A percentile compares a stretch with the other conserved stretches of the same genome.
These are phyloP conservation scores for Metallyticus violacea DNA, from an alignment of 2,888 invertebrate genomes.

Conservation along the genomic window DNA sequence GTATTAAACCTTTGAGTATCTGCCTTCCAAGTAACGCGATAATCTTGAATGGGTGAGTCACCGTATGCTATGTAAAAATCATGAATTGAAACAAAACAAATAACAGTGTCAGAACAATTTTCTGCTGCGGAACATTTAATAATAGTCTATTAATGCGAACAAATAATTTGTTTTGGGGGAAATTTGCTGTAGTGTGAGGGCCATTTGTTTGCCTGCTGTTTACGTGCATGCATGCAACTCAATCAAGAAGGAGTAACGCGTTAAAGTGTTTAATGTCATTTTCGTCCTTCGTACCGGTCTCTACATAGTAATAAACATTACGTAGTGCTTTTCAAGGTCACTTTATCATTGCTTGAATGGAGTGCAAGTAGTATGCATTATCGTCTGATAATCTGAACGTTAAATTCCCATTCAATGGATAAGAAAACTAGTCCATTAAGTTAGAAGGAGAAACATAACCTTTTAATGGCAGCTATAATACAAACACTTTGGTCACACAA, in stretches of 20 bases:
- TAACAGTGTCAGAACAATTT: no score
- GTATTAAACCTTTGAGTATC: slow-evolving; percentile 46
- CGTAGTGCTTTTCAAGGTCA: neutral
- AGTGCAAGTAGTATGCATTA: neutral
- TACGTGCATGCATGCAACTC: neutral
- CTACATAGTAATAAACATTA: no score
- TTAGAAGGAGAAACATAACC: neutral
- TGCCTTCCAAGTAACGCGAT: no score
- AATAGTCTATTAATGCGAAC: no score
- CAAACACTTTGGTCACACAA: neutral
- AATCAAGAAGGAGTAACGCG: neutral
- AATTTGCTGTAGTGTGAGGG: neutral
- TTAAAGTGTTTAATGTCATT: neutral
- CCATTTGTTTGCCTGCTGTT: neutral
- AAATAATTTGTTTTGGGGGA: neutral
- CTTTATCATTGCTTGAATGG: neutral
- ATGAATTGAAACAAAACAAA: no score
- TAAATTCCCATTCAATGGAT: neutral
- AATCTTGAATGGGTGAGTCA: no score
- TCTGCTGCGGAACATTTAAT: no score
- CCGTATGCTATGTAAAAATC: no score
- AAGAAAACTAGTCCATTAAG: neutral
- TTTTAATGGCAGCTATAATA: neutral
- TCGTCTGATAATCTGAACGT: neutral
- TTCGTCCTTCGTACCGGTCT: neutral